Percentiles rank a stretch among this genome's conserved stretches.
Conservation (phyloP, 2,797 vertebrate species). For the Gymnothorax reevesii region DNA sequence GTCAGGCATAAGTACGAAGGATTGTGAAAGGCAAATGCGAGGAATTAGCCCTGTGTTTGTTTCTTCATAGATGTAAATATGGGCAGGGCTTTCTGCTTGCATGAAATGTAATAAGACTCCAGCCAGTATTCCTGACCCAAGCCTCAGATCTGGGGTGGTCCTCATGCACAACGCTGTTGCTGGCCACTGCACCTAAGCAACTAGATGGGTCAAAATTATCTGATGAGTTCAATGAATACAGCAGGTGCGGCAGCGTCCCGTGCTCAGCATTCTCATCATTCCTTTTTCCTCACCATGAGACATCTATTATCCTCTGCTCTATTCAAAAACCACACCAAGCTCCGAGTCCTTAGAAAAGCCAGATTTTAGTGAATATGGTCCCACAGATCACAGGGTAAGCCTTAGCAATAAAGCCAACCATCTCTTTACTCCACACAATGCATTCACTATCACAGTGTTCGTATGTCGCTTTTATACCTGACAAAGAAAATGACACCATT, state of each 20-base stretch:
- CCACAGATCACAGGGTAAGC: not conserved
- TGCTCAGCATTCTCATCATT: not conserved
- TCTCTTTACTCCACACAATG: not conserved
- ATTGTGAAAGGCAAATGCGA: not conserved
- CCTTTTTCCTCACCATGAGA: not conserved
- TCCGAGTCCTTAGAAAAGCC: not conserved
- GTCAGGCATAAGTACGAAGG: no score
- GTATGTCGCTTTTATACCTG: not conserved
- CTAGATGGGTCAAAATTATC: no score
- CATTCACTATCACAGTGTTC: not conserved
- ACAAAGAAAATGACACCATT: not conserved
- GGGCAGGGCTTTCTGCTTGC: not conserved
- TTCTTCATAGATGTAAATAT: not conserved
- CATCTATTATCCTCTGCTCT: not conserved
- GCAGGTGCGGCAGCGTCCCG: no score
- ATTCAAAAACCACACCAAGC: not conserved
- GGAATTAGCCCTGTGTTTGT: not conserved
- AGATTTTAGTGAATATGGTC: not conserved
- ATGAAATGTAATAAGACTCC: not conserved
- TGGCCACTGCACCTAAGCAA: not conserved
- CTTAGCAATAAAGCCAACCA: not conserved
- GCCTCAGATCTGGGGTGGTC: not conserved
- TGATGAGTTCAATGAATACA: not conserved
- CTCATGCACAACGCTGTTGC: not conserved
- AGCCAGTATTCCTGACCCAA: not conserved